Base-by-base conservation (phyloP, 1,140 invertebrate species). In the Cecropterus lyciades region DNA sequence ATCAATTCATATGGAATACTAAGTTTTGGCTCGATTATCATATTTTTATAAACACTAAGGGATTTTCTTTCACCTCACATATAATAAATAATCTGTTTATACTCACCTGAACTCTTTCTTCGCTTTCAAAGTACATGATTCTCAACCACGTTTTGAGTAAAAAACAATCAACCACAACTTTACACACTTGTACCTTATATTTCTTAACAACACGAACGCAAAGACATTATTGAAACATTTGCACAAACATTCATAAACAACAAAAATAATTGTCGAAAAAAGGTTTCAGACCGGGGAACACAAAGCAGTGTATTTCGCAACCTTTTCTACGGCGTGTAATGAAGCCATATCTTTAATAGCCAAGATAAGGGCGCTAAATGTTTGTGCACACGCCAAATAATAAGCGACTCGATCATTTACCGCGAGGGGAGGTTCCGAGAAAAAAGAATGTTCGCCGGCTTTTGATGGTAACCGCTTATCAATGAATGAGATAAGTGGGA, bases 331-430 rank as follows among this genome's bases (percentile, higher is more conserved):
- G 60, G 69, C 75, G 77, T 59, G 86, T 89, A 91, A 91, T 91
- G 88, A 88, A 91, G 88, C 86, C 88, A 81, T 91, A 89, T 89
- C 88, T 88, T 84, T 91, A 91, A 89, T 87, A 79, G 86, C 70
- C 71, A 68, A 79, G 88, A 89, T 91, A 91, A 90, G 87, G 84
- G 80, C 74, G 86, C 82, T 88, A 89, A 91, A 91, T 91, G 88
- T 88, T 89, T 88, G 88, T 75, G 88, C 82, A 89, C 88, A 89
- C 86, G 88, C 88, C 84, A 89, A 91, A 89, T 89, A 89, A 91
- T 89, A 89, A 89, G 84, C 84, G 84, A 63, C 73, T 80, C 81
- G 85, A 86, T 87, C 84, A 86, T 87, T 87, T 87, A 73, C 77
- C 72, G 67, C 72, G 82, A 85, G 85, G 78, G 70, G 72, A 69